phyloP scores from a whole-genome alignment of 2,113 vertebrate species.

The Megaceryle maxima region DNA sequence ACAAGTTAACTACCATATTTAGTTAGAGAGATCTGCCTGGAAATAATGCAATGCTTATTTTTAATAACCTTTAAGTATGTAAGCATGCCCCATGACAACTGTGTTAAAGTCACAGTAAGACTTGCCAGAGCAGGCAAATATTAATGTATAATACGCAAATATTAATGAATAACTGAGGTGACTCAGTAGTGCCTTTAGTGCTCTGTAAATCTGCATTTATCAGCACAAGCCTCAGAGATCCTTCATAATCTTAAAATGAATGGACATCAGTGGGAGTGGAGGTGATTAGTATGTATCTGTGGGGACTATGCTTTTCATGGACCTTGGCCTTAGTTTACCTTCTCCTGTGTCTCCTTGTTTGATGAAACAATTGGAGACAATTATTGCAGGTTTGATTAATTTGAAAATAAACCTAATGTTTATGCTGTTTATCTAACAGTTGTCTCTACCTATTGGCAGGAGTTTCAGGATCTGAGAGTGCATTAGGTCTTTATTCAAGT shows the following conservation, averaged over 20 bases:
- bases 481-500: neutral
- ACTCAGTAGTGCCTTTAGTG: neutral
- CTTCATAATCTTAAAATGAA: neutral
- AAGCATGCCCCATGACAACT: neutral
- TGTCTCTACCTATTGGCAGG: neutral
- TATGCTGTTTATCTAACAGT: neutral
- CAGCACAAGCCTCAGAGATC: neutral
- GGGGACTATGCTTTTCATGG: neutral
- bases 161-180: neutral
- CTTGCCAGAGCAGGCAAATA: neutral
- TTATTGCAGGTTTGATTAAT: neutral
- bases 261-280: neutral
- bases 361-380: neutral
- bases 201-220: neutral
- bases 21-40: neutral
- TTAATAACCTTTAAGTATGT: neutral
- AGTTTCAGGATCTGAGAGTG: neutral
- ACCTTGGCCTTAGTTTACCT: neutral
- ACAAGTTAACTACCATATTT: neutral
- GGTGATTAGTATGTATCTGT: neutral
- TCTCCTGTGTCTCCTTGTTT: neutral
- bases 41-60: neutral
- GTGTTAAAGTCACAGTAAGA: neutral
- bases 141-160: neutral
- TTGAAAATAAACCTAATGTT: neutral